These are phyloP conservation scores for Oligia strigilis DNA, from an alignment of 2,888 invertebrate species.

Conservation along the genomic window DNA sequence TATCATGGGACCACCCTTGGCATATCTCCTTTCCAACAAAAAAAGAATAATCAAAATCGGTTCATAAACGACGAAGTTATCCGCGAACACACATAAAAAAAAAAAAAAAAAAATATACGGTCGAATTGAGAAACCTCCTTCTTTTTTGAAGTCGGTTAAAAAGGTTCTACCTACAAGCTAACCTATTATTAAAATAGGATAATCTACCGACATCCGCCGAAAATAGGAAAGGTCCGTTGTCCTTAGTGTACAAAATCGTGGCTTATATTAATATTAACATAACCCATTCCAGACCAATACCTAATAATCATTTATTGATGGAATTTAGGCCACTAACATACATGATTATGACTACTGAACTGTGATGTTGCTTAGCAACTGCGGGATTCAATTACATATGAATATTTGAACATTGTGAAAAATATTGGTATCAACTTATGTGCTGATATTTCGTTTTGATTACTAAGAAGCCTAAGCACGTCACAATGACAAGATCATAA, in stretches of 20 bases:
- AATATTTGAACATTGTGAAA: conserved; percentile 12
- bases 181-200: conserved; percentile 11
- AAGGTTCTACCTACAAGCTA: neutral
- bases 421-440: neutral
- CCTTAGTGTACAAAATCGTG: conserved; percentile 7
- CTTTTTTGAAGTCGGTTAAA: no score
- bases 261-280: conserved; percentile 40
- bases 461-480: conserved; percentile 5
- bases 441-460: conserved; percentile 24
- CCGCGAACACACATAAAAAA: no score
- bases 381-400: conserved; percentile 55
- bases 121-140: no score
- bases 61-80: no score
- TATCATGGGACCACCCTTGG: no score
- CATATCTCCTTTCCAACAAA: no score
- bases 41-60: no score
- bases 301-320: conserved; percentile 63
- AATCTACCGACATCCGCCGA: neutral
- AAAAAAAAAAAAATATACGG: no score
- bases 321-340: conserved; percentile 60
- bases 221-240: conserved; percentile 7
- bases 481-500: neutral
- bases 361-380: conserved; percentile 61
- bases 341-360: conserved; percentile 55
- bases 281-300: conserved; percentile 36